Evolutionary conservation across 2,888 invertebrate species (phyloP).

Genomic region (Lottia gigantea): DNA sequence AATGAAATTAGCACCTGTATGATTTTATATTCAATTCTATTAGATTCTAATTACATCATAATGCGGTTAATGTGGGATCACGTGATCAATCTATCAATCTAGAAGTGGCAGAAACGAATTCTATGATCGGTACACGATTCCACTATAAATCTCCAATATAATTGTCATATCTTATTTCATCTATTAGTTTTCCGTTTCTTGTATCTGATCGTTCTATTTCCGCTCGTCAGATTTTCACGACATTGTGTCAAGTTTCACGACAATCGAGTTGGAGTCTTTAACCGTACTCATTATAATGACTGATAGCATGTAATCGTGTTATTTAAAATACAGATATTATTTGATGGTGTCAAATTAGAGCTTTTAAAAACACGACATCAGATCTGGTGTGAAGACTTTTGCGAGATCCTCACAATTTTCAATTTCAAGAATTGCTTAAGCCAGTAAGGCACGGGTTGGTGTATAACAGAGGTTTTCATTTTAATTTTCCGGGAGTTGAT

Average conservation of each 20-base stretch:
- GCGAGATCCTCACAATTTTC: too few species aligned
- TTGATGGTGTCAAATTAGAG: too few species aligned
- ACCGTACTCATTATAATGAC: neutral
- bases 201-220: constrained; percentile 6
- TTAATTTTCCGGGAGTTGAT: too few species aligned
- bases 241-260: constrained; percentile 9
- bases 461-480: too few species aligned
- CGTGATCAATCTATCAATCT: constrained; percentile 1
- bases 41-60: neutral
- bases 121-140: neutral
- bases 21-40: neutral
- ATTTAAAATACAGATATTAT: too few species aligned
- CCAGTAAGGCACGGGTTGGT: too few species aligned
- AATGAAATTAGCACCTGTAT: too few species aligned
- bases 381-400: too few species aligned
- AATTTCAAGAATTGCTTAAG: too few species aligned
- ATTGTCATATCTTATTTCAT: constrained; percentile 8
- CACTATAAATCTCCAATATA: constrained; percentile 4
- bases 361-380: too few species aligned
- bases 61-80: constrained; percentile 4
- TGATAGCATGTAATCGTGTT: too few species aligned
- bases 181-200: constrained; percentile 2
- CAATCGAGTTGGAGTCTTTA: neutral
- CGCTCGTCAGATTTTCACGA: constrained; percentile 11
- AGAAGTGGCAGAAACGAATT: neutral